Evolutionary conservation across 2,888 invertebrate genomes (phyloP).

Genomic region (Melanophora roralis): DNA sequence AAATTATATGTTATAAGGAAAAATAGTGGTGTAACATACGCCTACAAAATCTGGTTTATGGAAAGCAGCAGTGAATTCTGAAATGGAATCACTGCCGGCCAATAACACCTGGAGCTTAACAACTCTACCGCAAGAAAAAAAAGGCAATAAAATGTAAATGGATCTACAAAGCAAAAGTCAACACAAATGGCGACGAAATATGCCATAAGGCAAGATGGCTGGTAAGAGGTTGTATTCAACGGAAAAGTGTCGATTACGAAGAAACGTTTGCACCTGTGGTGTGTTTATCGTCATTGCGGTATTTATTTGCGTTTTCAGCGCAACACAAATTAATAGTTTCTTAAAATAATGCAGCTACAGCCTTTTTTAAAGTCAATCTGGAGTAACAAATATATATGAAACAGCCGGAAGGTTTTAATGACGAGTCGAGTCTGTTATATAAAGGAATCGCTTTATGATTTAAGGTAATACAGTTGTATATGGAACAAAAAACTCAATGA

Average conservation of each 20-base stretch:
- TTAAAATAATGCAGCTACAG: background rate
- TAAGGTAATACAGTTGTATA: too few relatives aligned
- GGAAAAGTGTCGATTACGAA: constrained; percentile 29
- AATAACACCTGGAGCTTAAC: constrained; percentile 16
- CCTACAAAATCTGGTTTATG: background rate
- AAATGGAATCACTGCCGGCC: constrained; percentile 3
- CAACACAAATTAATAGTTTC: background rate
- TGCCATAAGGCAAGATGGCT: constrained; percentile 19
- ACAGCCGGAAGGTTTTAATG: too few relatives aligned
- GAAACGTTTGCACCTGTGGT: constrained; percentile 50
- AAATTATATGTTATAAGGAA: constrained; percentile 12
- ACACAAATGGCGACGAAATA: background rate
- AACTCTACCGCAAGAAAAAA: background rate
- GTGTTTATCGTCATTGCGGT: constrained; percentile 51
- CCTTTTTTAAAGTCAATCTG: too few relatives aligned
- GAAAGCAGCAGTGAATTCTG: background rate
- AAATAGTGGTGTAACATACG: background rate
- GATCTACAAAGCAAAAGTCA: background rate
- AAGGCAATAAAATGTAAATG: constrained; percentile 5
- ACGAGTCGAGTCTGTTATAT: too few relatives aligned
- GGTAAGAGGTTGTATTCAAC: constrained; percentile 7
- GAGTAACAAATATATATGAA: too few relatives aligned
- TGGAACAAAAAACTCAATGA: too few relatives aligned
- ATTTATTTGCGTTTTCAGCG: constrained; percentile 46
- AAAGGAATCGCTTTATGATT: too few relatives aligned